These are phyloP conservation scores for Sinocyclocheilus grahami DNA, from an alignment of 2,113 vertebrate species.

Conservation along the genomic window DNA sequence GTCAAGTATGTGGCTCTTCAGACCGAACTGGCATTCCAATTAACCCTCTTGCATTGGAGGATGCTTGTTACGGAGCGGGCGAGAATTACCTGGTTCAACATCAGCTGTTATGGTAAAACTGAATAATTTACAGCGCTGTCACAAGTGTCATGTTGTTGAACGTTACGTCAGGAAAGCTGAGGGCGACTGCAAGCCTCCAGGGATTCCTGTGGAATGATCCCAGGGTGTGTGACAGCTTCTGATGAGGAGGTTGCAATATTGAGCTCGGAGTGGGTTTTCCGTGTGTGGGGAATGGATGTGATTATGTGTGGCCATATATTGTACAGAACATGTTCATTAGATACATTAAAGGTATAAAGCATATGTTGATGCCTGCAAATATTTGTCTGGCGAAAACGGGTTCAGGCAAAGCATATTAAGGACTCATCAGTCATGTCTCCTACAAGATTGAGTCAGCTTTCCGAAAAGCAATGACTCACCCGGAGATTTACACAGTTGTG, in stretches of 20 bases:
- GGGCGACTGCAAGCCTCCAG: constrained; percentile 4
- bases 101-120: constrained; percentile 52
- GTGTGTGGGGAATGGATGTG: constrained; percentile 32
- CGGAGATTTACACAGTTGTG: constrained; percentile 1
- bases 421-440: constrained; percentile 37
- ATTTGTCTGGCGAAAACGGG: constrained; percentile 23
- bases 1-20: constrained; percentile 21
- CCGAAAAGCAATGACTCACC: constrained; percentile 48
- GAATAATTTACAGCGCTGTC: constrained; percentile 65
- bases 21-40: constrained; percentile 13
- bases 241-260: constrained; percentile 52
- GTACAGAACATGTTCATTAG: not conserved
- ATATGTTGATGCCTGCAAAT: constrained; percentile 24
- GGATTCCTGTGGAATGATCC: constrained; percentile 42
- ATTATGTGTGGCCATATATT: constrained; percentile 37
- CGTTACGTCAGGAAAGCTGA: constrained; percentile 28
- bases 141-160: constrained; percentile 21
- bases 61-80: constrained; percentile 35
- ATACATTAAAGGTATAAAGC: constrained; percentile 1
- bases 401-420: constrained; percentile 30
- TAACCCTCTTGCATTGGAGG: constrained; percentile 11
- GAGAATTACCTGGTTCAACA: constrained; percentile 20
- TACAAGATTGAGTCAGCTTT: constrained; percentile 42
- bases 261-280: constrained; percentile 38
- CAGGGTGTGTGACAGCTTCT: constrained; percentile 46